Percentiles rank a stretch among this genome's conserved stretches.
These are phyloP conservation scores for Cryptotermes secundus DNA, from an alignment of 1,140 invertebrate species.

Conservation along the genomic window DNA sequence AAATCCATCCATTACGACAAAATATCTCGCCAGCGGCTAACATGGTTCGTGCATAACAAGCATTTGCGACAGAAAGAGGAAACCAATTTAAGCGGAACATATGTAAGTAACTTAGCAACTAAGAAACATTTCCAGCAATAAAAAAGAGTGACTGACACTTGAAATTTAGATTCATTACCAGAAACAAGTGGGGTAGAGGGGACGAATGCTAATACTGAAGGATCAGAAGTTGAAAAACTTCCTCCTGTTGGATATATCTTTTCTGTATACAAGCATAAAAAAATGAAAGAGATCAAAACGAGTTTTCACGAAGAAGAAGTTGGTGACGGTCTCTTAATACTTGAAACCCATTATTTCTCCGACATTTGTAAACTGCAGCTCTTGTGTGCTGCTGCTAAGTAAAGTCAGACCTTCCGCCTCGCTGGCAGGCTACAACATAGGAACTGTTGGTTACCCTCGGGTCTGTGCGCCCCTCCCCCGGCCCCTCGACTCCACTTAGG, in stretches of 20 bases:
- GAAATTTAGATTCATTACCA: conserved; percentile 6
- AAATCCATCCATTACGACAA: neutral
- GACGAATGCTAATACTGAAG: neutral
- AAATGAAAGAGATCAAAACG: neutral
- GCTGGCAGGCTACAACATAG: conserved; percentile 21
- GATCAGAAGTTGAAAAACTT: neutral
- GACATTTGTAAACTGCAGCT: neutral
- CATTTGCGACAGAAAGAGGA: neutral
- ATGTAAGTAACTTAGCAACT: neutral
- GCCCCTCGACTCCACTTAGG: conserved; percentile 31
- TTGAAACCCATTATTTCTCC: conserved; percentile 1
- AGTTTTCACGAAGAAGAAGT: neutral
- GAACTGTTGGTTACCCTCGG: conserved; percentile 3
- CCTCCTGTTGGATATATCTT: neutral
- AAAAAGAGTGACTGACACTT: neutral
- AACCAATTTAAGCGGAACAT: neutral
- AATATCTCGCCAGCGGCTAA: neutral
- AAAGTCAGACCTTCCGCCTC: neutral
- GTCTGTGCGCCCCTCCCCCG: neutral
- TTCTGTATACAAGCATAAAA: neutral
- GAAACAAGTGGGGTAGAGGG: neutral
- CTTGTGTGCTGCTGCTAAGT: neutral
- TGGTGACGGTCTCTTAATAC: neutral
- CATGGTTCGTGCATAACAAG: neutral
- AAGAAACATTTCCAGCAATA: neutral